phyloP scores from a whole-genome alignment of 2,888 invertebrate genomes.

The Neoascia interrupta region DNA sequence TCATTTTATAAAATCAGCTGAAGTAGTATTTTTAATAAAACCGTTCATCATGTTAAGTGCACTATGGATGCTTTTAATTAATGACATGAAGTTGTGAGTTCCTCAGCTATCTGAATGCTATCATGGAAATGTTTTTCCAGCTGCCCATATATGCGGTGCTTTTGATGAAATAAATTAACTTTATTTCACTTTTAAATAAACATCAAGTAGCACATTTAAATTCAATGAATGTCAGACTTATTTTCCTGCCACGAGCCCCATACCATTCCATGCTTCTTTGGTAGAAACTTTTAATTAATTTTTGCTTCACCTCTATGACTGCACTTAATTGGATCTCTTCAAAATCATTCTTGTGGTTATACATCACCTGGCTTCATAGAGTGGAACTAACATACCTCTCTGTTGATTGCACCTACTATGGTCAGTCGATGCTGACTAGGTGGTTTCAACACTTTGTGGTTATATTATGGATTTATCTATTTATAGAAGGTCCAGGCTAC shows the following conservation, averaged over 20 bases:
- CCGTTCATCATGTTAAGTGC: too few species aligned
- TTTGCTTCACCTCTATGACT: conserved; percentile 22
- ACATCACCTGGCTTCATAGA: conserved; percentile 16
- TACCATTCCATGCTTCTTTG: neutral
- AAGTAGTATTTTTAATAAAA: too few species aligned
- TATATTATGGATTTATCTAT: too few species aligned
- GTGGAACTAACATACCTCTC: conserved; percentile 40
- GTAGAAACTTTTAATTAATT: conserved; percentile 24
- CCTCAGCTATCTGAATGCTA: too few species aligned
- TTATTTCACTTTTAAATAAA: neutral
- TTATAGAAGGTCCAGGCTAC: too few species aligned
- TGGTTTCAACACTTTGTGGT: conserved; percentile 10
- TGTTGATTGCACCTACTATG: conserved; percentile 11
- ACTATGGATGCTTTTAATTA: too few species aligned
- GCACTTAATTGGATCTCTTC: conserved; percentile 43
- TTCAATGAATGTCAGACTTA: neutral
- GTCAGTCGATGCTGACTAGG: conserved; percentile 1
- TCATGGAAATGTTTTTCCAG: too few species aligned
- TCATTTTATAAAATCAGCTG: too few species aligned
- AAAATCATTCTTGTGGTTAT: conserved; percentile 28
- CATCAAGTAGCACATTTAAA: neutral
- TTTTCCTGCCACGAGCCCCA: neutral
- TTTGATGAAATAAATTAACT: too few species aligned
- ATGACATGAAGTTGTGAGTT: too few species aligned
- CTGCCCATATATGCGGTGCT: too few species aligned